Conservation (phyloP, 1,140 invertebrate species). For the Ips typographus region DNA sequence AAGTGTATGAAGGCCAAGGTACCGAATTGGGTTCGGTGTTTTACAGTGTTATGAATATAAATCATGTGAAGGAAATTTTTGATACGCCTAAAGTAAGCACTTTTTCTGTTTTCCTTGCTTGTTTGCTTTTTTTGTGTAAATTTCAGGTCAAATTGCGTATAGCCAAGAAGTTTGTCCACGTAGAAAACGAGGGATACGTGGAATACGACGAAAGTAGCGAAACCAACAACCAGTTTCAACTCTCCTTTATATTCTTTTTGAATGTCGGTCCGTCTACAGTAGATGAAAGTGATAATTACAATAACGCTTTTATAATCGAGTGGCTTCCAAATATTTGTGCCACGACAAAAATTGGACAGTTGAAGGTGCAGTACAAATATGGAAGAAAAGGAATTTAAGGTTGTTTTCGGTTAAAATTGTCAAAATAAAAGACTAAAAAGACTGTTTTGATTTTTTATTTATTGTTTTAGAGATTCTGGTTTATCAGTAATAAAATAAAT, state of each 20-base stretch:
- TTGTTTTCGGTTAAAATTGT: not conserved
- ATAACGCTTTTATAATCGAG: slow-evolving; percentile 44
- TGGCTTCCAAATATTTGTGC: slow-evolving; percentile 40
- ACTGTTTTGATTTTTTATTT: too few relatives aligned
- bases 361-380: slow-evolving; percentile 46
- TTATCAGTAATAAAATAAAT: too few relatives aligned
- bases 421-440: too few relatives aligned
- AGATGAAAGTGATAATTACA: slow-evolving; percentile 43
- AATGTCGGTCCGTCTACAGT: slow-evolving; percentile 45
- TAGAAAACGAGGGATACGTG: slow-evolving; percentile 37
- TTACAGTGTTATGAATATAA: slow-evolving; percentile 75
- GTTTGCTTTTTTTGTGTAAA: not conserved
- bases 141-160: slow-evolving; percentile 46
- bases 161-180: slow-evolving; percentile 42
- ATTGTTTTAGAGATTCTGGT: too few relatives aligned
- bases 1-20: slow-evolving; percentile 63
- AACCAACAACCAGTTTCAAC: slow-evolving; percentile 28
- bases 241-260: slow-evolving; percentile 43
- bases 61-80: slow-evolving; percentile 77
- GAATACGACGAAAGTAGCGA: slow-evolving; percentile 40
- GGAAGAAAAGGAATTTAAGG: slow-evolving; percentile 41
- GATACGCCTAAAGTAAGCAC: slow-evolving; percentile 64
- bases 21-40: slow-evolving; percentile 64
- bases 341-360: slow-evolving; percentile 39
- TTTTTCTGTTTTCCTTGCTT: not conserved